Conservation (phyloP, 2,888 invertebrate species). For the Eueremaeus valkanovi region DNA sequence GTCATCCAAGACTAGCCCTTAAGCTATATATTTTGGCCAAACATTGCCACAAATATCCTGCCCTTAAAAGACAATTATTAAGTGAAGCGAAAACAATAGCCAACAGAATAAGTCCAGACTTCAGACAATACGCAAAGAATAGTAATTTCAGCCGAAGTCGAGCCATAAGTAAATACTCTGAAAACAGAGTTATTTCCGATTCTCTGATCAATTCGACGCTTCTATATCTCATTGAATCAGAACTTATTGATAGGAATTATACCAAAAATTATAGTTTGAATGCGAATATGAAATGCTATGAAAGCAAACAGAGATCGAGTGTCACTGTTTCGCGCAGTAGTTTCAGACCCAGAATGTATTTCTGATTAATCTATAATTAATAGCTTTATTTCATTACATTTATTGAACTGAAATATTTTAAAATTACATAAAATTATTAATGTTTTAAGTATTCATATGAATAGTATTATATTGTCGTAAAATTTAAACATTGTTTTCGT, state of each 20-base stretch:
- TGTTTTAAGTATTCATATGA: neutral
- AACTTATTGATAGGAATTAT: neutral
- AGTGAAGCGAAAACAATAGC: slow-evolving; percentile 22
- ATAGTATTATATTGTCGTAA: no score
- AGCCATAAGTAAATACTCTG: neutral
- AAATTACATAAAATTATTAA: no score
- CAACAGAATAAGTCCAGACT: neutral
- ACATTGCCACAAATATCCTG: neutral
- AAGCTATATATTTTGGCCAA: slow-evolving; percentile 1
- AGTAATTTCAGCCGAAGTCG: neutral
- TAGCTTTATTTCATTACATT: no score
- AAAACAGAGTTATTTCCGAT: neutral
- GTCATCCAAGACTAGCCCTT: slow-evolving; percentile 15
- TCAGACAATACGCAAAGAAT: neutral
- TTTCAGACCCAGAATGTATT: neutral
- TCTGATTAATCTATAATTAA: no score
- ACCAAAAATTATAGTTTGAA: neutral
- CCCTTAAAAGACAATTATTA: slow-evolving; percentile 5
- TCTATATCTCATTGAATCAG: neutral
- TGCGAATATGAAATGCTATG: neutral
- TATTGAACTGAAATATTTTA: no score
- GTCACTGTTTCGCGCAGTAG: no score
- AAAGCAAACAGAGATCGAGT: neutral
- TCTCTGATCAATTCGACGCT: slow-evolving; percentile 8
- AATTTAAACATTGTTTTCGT: no score